phyloP scores from a whole-genome alignment of 2,888 invertebrate species.

The Orchestes rusci region DNA sequence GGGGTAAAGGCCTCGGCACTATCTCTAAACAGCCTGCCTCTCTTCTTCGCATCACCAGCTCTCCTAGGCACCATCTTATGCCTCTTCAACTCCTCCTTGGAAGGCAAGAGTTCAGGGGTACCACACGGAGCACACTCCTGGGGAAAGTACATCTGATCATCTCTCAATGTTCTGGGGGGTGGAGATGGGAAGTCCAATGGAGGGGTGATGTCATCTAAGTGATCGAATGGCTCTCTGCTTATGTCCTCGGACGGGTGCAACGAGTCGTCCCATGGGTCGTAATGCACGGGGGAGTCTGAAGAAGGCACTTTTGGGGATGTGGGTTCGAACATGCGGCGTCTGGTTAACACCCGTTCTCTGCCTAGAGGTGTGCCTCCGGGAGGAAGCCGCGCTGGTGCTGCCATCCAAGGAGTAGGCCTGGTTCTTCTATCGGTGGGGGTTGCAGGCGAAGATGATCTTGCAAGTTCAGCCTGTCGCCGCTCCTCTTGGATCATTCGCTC shows the following conservation, averaged over 20 bases:
- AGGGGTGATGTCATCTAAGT: neutral
- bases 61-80: neutral
- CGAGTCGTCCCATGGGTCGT: too few relatives aligned
- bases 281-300: too few relatives aligned
- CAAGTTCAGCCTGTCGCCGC: too few relatives aligned
- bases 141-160: conserved; percentile 12
- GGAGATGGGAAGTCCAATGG: conserved; percentile 6
- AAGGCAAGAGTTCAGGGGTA: conserved; percentile 8
- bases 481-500: neutral
- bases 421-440: conserved; percentile 5
- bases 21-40: neutral
- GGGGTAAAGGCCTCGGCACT: conserved; percentile 1
- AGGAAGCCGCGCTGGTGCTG: neutral
- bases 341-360: neutral
- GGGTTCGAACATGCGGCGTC: too few relatives aligned
- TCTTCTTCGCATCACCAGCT: too few relatives aligned
- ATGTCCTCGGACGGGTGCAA: too few relatives aligned
- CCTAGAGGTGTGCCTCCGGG: neutral
- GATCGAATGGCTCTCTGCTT: neutral
- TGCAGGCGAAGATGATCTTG: too few relatives aligned
- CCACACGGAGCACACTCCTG: neutral
- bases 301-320: too few relatives aligned
- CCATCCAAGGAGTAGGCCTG: neutral
- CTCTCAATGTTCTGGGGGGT: neutral
- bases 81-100: neutral